These are phyloP conservation scores for Dendrocopos noguchii DNA, from an alignment of 2,113 vertebrate genomes.

Conservation along the genomic window DNA sequence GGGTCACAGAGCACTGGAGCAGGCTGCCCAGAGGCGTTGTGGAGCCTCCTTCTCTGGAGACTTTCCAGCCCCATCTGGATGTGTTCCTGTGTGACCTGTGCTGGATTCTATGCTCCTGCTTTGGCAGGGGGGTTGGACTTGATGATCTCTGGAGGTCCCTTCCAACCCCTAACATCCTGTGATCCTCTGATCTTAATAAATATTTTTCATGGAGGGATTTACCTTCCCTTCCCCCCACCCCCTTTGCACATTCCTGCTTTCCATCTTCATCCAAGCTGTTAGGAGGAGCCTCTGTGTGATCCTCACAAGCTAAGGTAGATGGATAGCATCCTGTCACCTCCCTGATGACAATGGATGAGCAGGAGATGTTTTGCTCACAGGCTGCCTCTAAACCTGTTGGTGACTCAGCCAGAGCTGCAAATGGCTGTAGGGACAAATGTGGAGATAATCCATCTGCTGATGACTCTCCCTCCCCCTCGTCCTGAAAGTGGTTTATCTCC, in stretches of 20 bases:
- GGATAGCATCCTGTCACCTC: not conserved
- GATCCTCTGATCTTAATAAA: not conserved
- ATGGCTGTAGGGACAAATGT: not conserved
- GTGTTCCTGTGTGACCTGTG: too few relatives aligned
- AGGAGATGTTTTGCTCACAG: not conserved
- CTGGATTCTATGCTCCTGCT: too few relatives aligned
- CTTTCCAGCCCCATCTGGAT: too few relatives aligned
- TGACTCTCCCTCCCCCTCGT: not conserved
- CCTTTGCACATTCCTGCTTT: not conserved
- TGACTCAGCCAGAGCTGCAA: not conserved
- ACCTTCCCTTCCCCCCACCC: not conserved
- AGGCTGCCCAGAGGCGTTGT: too few relatives aligned
- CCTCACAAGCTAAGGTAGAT: fast-evolving
- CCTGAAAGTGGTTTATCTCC: constrained; percentile 29
- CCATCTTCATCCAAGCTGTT: not conserved
- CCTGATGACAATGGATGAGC: not conserved
- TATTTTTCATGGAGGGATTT: not conserved
- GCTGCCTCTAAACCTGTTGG: too few relatives aligned
- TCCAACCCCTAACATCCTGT: too few relatives aligned
- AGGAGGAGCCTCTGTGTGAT: not conserved
- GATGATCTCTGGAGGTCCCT: too few relatives aligned
- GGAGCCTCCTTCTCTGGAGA: too few relatives aligned
- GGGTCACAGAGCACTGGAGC: too few relatives aligned
- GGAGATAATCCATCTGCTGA: not conserved
- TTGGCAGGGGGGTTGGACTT: too few relatives aligned